Base-by-base conservation (phyloP, 2,888 invertebrate genomes). In the Phaedon cochleariae region DNA sequence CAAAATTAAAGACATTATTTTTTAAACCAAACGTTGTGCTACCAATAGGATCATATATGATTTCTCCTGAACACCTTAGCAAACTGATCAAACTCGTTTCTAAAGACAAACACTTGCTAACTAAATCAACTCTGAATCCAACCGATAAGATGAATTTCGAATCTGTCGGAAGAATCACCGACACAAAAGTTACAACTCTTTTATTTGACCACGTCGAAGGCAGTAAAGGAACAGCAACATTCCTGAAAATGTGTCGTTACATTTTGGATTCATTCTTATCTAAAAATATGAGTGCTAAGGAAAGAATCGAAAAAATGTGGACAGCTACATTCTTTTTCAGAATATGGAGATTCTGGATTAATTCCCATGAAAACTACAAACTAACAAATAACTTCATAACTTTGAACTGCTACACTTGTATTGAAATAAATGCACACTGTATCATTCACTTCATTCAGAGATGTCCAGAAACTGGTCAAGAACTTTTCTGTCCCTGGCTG, bases 231-330 rank as follows among this genome's bases (percentile, higher is more conserved):
- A 62, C 57, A 12, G 53, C 21, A 6, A 7, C 29, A 10, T 60
- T 15, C 18, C 45, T 60, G 52, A 49, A 60, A 46, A 51, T 60
- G 12, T 21, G 17, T 37, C 52, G 12, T 12, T 54, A 26, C 6
- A 53, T 53, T 15, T 26, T 53, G 29, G 53, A 53, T 26, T 20
- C 65, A 41, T 62, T 60, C 41, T 17, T 68, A 26, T 15, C 37
- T 31, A 67, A 59, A 67, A 22, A 49, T 21, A 26, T 60, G 10
- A 49, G 31, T 20, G 15, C 62, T 7, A 31, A 22, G 45, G 26
- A 46, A 34, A 52, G 65, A 54, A 34, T 68, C 51, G 65, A 59
- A 59, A 54, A 54, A 20, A 62, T 68, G 9, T 68, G 65, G 68
- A 15, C 55, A 57, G 53, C 45, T 48, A 46, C 53, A 12, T 68